These are phyloP conservation scores for Meiosimyza platycephala DNA, from an alignment of 2,888 invertebrate genomes.

Conservation along the genomic window DNA sequence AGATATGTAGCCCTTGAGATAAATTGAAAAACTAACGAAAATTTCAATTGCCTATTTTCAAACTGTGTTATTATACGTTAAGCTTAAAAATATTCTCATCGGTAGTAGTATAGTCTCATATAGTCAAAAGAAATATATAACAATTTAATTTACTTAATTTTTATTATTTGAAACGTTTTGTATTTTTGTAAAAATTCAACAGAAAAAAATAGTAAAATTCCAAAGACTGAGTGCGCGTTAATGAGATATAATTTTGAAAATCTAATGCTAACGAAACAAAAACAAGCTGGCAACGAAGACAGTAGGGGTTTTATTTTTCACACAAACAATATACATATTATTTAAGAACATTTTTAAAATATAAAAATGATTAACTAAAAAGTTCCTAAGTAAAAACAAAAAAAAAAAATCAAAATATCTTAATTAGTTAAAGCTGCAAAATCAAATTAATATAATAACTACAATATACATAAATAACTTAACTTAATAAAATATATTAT, in stretches of 20 bases:
- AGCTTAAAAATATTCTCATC: too few species aligned
- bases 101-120: too few species aligned
- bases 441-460: slow-evolving; percentile 41
- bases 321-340: too few species aligned
- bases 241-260: slow-evolving; percentile 63
- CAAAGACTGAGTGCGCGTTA: slow-evolving; percentile 63
- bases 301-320: too few species aligned
- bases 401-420: slow-evolving; percentile 31
- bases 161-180: slow-evolving; percentile 39
- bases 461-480: slow-evolving; percentile 39
- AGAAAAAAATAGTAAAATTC: slow-evolving; percentile 56
- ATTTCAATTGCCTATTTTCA: too few species aligned
- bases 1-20: too few species aligned
- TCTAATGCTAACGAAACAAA: slow-evolving; percentile 40
- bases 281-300: slow-evolving; percentile 2
- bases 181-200: slow-evolving; percentile 43
- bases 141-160: neutral
- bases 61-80: too few species aligned
- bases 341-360: slow-evolving; percentile 46
- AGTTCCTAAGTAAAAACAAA: slow-evolving; percentile 56
- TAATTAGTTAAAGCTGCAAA: slow-evolving; percentile 39
- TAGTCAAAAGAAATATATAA: neutral
- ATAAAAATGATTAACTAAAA: slow-evolving; percentile 64
- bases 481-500: slow-evolving; percentile 13
- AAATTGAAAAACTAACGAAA: too few species aligned